Evolutionary conservation across 2,888 invertebrate genomes (phyloP), one percentile per base, ranked within the genome.

Genomic region (Asteroscopus sphinx): DNA sequence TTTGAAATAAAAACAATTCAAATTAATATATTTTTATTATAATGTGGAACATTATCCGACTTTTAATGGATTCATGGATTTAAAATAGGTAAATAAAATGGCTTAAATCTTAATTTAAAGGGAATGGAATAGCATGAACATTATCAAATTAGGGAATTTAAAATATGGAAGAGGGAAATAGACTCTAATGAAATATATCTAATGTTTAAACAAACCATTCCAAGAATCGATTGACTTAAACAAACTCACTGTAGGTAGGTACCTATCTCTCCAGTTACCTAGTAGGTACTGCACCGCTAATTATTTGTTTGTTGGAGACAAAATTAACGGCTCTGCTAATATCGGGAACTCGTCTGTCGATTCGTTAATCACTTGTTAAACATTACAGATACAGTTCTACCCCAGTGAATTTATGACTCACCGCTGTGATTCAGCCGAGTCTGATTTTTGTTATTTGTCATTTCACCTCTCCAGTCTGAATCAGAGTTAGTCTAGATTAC

Each of bases 241-340:
- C 59, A 73, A 73, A 73, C 68, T 21, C 6, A 3, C 4, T 57
- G 49, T 61, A 60, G 52, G 56, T 70, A n/a, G n/a, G n/a, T n/a
- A n/a, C n/a, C n/a, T n/a, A 57, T 40, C 25, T 58, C 59, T 48
- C 54, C 64, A 68, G 61, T 65, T 73, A 76, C 73, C 70, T 76
- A 69, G 59, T n/a, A n/a, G n/a, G n/a, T 64, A 54, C 41, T 65
- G 65, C 55, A 73, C 61, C 77, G 66, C 84, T 90, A 89, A 91
- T 88, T 76, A 85, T 76, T 87, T 90, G 86, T 91, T 91, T 90
- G 77, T 69, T 56, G 60, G 40, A 75, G 70, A 80, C 76, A 73
- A 82, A 81, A 81, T 83, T 76, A 81, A 81, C 77, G 66, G 73
- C 62, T 73, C 67, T 72, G 71, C 74, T 77, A 84, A 59, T 57